These are phyloP conservation scores for Zele albiditarsus DNA, from an alignment of 2,888 invertebrate genomes.

Conservation along the genomic window DNA sequence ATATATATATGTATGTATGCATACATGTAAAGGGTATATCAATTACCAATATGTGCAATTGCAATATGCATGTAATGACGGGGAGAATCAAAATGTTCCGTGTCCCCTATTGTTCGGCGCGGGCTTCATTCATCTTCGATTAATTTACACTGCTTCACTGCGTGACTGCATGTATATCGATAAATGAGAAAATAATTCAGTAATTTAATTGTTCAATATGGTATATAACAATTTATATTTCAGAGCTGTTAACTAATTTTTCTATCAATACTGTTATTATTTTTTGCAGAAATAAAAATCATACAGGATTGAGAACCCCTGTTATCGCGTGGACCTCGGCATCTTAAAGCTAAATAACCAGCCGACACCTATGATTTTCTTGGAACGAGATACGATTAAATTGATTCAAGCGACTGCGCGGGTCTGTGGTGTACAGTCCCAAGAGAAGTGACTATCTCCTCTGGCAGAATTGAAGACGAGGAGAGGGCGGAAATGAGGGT, in stretches of 20 bases:
- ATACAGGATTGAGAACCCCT: not conserved
- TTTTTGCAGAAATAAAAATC: not conserved
- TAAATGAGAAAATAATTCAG: slow-evolving; percentile 8
- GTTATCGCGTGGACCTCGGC: slow-evolving; percentile 56
- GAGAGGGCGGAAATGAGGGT: not conserved
- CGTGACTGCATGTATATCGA: not conserved
- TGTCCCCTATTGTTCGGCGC: slow-evolving; percentile 42
- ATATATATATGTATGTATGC: too few species aligned
- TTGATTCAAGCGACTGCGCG: slow-evolving; percentile 60
- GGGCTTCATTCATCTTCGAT: slow-evolving; percentile 36
- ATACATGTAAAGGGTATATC: slow-evolving; percentile 50
- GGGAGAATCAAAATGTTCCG: slow-evolving; percentile 47
- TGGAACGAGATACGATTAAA: slow-evolving; percentile 67
- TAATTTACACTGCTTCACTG: not conserved
- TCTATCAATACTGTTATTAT: not conserved
- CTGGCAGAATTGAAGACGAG: slow-evolving; percentile 42
- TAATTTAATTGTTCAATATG: slow-evolving; percentile 5
- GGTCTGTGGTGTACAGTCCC: slow-evolving; percentile 39
- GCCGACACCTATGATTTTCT: slow-evolving; percentile 69
- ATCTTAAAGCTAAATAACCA: slow-evolving; percentile 64
- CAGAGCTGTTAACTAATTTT: slow-evolving; percentile 9
- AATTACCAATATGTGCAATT: slow-evolving; percentile 62
- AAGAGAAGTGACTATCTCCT: not conserved
- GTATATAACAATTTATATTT: not conserved
- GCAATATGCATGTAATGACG: slow-evolving; percentile 60